Evolutionary conservation across 1,140 invertebrate genomes (phyloP), one percentile per base, ranked within the genome.

Genomic region (Bombyx mandarina): DNA sequence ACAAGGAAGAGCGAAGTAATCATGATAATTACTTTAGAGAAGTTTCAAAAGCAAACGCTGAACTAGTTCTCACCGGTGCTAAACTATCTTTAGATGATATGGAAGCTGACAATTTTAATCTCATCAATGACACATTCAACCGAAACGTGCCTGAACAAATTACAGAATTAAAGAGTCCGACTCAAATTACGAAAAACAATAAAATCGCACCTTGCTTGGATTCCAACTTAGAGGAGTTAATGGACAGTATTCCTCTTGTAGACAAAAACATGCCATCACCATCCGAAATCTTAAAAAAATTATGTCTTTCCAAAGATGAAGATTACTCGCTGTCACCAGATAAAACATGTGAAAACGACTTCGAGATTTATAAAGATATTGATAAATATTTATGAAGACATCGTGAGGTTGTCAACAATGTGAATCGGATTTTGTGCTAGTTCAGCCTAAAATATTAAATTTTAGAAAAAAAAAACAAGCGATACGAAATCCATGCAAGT

Each of bases 261-360:
- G 81, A 85, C 18, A 86, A 87, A 65, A 84, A 70, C 68, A 65
- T 88, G 18, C 84, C 86, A 43, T 89, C 88, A 4, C 86, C 89
- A 51, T 88, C 88, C 8, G 87, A 89, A 62, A 88, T 85, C 54
- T 66, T 90, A 5, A 87, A 88, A 82, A 88, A 89, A 63, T 76
- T 90, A 57, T 85, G 83, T 59, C 72, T 89, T 60, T 82, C 87
- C 26, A 84, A 77, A 57, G 81, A 82, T 56, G 67, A 82, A 7
- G 68, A 75, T 51, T 69, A 61, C 47, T 61, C 58, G 18, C 45
- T 44, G 56, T 56, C 62, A 57, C 49, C 64, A 35, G 55, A 64
- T 45, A 48, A 65, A 8, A n/a, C 8, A 60, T 49, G 52, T 55
- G 52, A 57, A 4, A 68, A 66, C 56, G 46, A 45, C 12, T 63